Conservation (phyloP, 2,888 invertebrate species). For the Lithophane ornitopus region DNA sequence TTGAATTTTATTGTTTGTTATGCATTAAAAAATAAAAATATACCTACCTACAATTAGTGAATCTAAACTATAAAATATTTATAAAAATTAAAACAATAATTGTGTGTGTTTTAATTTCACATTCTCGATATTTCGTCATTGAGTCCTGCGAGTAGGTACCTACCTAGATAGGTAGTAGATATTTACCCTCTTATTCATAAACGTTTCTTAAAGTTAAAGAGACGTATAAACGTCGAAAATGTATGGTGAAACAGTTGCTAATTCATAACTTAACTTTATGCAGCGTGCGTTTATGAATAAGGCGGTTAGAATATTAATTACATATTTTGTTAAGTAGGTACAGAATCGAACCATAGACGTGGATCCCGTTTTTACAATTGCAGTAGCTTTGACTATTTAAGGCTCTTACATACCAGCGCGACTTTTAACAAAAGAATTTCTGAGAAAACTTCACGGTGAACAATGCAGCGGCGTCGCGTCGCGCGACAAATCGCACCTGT, state of each 20-base stretch:
- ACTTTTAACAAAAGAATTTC: no score
- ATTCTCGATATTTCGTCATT: neutral
- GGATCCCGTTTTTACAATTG: neutral
- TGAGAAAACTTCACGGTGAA: no score
- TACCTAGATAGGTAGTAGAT: neutral
- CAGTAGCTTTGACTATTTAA: neutral
- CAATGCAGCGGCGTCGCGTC: no score
- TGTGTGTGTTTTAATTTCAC: constrained; percentile 2
- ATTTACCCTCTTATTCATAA: no score
- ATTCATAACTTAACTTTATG: no score
- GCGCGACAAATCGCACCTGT: no score
- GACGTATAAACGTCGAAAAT: no score
- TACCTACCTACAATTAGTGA: constrained; percentile 25
- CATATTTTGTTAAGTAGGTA: neutral
- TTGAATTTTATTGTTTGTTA: constrained; percentile 28
- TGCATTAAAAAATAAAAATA: constrained; percentile 34
- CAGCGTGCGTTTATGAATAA: no score
- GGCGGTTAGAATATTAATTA: no score
- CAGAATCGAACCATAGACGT: neutral
- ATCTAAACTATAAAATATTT: constrained; percentile 52
- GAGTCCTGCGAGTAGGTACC: neutral
- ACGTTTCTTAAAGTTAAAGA: no score
- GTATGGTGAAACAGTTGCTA: no score
- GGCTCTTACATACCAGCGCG: no score
- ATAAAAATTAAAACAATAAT: constrained; percentile 32